Evolutionary conservation across 2,113 vertebrate genomes (phyloP).

Genomic region (Holacanthus passer): DNA sequence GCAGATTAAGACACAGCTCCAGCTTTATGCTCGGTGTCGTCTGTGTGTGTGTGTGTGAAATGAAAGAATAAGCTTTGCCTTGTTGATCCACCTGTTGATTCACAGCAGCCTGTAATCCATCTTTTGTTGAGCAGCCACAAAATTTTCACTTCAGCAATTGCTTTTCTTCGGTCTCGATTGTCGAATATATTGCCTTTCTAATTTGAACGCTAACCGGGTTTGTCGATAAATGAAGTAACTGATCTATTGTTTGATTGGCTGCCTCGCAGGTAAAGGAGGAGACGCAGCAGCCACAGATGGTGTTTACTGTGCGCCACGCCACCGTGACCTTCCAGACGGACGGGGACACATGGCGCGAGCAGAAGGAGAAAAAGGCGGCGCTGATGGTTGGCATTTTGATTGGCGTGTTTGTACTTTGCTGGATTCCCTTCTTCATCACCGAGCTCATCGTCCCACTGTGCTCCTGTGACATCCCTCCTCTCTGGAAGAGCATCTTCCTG

Average conservation of each 20-base stretch:
- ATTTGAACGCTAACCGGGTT: slow-evolving; percentile 13
- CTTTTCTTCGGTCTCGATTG: slow-evolving; percentile 14
- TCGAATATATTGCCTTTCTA: slow-evolving; percentile 8
- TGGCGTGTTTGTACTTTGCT: slow-evolving; percentile 95
- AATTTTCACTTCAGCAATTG: slow-evolving; percentile 35
- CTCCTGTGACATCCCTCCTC: slow-evolving; percentile 90
- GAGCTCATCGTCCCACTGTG: slow-evolving; percentile 94
- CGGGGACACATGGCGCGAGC: slow-evolving; percentile 92
- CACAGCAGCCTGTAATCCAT: slow-evolving; percentile 43
- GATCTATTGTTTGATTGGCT: slow-evolving; percentile 28
- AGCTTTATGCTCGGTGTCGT: slow-evolving; percentile 3
- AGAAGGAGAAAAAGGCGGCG: slow-evolving; percentile 94
- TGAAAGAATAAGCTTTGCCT: slow-evolving; percentile 11
- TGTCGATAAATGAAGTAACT: slow-evolving; percentile 35
- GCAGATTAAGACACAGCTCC: slow-evolving; percentile 38
- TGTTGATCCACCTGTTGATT: slow-evolving; percentile 58
- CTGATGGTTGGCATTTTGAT: slow-evolving; percentile 97
- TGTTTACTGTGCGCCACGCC: slow-evolving; percentile 90
- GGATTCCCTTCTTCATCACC: slow-evolving; percentile 97
- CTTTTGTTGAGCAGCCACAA: slow-evolving; percentile 47
- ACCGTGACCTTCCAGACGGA: slow-evolving; percentile 94
- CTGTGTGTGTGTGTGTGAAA: neutral
- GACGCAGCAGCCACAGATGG: slow-evolving; percentile 89
- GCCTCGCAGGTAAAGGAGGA: slow-evolving; percentile 88
- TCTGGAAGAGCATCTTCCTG: slow-evolving; percentile 98